Conservation (phyloP, 64 coral and sea anemone genomes). For the Pocillopora verrucosa region DNA sequence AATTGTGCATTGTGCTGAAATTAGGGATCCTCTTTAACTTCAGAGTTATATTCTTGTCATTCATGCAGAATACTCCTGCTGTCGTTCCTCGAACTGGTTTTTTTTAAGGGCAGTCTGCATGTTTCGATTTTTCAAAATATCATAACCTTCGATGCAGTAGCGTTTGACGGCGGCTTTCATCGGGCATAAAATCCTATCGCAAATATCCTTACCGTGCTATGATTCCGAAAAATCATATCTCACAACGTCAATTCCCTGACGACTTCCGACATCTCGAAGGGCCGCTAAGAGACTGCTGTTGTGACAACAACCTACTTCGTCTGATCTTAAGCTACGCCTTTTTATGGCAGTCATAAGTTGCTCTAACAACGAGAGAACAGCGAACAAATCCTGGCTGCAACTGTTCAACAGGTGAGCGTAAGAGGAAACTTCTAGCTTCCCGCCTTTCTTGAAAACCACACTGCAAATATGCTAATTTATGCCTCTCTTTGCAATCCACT, state of each 20-base stretch:
- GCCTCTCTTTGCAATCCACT: constrained; percentile 43
- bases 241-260: no score
- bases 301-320: no score
- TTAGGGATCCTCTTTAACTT: constrained; percentile 47
- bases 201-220: no score
- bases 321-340: background rate
- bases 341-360: constrained; percentile 39
- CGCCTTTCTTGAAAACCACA: constrained; percentile 10
- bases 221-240: no score
- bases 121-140: constrained; percentile 4
- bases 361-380: constrained; percentile 7
- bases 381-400: constrained; percentile 27
- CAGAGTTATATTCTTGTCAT: no score
- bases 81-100: constrained; percentile 55
- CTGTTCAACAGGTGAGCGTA: constrained; percentile 47
- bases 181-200: no score
- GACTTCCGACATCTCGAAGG: no score
- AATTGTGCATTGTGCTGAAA: constrained; percentile 29
- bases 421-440: no score
- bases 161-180: constrained; percentile 32
- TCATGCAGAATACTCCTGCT: background rate
- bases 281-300: background rate
- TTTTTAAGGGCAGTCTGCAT: constrained; percentile 44
- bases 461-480: constrained; percentile 56
- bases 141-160: constrained; percentile 29